Evolutionary conservation across 2,797 vertebrate genomes (phyloP), one percentile per base, ranked within the genome.

Genomic region (Geotrypetes seraphini): DNA sequence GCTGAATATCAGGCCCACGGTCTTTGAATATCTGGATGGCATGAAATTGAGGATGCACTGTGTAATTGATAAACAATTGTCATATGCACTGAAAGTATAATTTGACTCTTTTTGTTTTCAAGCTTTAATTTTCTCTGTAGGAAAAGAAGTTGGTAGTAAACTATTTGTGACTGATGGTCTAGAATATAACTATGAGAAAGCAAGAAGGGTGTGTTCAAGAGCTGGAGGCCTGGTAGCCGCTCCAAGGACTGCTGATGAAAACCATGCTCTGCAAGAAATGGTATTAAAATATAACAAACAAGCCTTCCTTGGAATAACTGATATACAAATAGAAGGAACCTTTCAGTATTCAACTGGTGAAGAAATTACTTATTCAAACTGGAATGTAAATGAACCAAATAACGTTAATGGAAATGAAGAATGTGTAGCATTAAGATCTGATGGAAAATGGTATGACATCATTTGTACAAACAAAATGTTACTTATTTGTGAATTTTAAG

Each of bases 171-270:
- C 50, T 1, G 30, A 4, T 4, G 44, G 40, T 16, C 39, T 26
- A 2, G 50, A 62, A 10, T 51, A 49, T 15, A 15, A 12, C n/a
- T 73, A 60, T 10, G 16, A 49, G 2, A 36, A 29, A 2, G 43
- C 61, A 3, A 40, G 37, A 30, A 13, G 33, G 14, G 3, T 24
- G 3, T 73, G 72, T 8, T 16, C 2, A 3, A 43, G 57, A 29
- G 60, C 62, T 0, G 60, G 70, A 2, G 72, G 70, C 2, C 50
- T 58, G 25, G 3, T 71, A 14, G 48, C 69, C 2, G 29, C 66
- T 5, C 71, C 69, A 1, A 50, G 16, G 19, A 67, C 57, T 9
- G 33, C 19, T 17, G 39, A 16, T 29, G 29, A 75, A 33, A 37
- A n/a, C 7, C 13, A 3, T 3, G 44, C 30, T n/a, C 0, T 14